phyloP scores from a whole-genome alignment of 2,797 vertebrate species.

The Rhinatrema bivittatum region DNA sequence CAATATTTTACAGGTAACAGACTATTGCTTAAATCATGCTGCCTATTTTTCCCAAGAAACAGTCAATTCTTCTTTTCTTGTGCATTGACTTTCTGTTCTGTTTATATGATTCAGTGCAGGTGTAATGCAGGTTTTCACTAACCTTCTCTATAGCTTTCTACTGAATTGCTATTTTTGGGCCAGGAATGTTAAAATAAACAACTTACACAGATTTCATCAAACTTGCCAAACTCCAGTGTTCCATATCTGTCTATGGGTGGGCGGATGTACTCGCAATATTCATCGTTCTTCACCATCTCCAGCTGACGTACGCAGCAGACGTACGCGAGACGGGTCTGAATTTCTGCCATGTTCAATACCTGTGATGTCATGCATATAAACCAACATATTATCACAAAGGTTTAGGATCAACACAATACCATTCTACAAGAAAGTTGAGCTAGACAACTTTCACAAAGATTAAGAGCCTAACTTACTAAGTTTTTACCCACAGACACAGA shows the following conservation, averaged over 20 bases:
- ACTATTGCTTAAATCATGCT: too few species aligned
- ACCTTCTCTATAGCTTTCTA: too few species aligned
- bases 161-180: too few species aligned
- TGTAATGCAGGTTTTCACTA: too few species aligned
- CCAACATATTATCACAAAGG: not conserved
- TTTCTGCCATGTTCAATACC: conserved; percentile 95
- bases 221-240: conserved; percentile 87
- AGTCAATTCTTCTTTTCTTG: too few species aligned
- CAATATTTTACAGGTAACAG: too few species aligned
- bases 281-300: conserved; percentile 77
- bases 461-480: not conserved
- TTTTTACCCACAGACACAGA: too few species aligned
- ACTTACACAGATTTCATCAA: conserved; percentile 88
- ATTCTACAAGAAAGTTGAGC: fast-evolving
- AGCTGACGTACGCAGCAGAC: conserved; percentile 92
- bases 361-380: conserved; percentile 30
- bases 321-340: conserved; percentile 86
- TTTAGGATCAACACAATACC: not conserved
- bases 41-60: too few species aligned
- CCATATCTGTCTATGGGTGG: conserved; percentile 82
- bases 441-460: not conserved
- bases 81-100: too few species aligned
- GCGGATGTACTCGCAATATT: conserved; percentile 90
- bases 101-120: too few species aligned
- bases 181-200: too few species aligned